Conservation (phyloP, 2,113 vertebrate genomes). For the Cyphomyrus plagiostoma region DNA sequence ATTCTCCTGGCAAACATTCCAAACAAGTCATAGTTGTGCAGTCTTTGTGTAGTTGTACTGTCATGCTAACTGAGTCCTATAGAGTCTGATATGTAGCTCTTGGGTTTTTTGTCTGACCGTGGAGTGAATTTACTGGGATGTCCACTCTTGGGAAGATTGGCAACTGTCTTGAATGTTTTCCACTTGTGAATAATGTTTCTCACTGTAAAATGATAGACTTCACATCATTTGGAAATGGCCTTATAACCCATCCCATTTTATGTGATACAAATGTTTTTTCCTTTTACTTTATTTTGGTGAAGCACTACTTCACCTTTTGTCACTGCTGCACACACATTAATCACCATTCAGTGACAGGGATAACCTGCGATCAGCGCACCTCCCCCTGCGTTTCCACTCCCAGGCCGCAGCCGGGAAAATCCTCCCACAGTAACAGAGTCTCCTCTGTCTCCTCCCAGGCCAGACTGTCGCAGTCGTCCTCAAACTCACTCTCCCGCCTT, state of each 20-base stretch:
- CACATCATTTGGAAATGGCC: neutral
- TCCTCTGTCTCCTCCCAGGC: conserved; percentile 97
- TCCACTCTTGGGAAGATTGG: neutral
- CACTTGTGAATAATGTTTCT: no score
- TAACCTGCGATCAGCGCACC: conserved; percentile 50
- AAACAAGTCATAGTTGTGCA: neutral
- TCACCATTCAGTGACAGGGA: neutral
- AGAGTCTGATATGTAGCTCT: neutral
- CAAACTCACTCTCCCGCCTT: conserved; percentile 91
- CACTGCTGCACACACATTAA: neutral
- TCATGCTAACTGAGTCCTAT: neutral
- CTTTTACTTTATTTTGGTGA: neutral
- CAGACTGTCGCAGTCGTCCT: conserved; percentile 94
- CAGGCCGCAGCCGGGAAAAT: conserved; percentile 87
- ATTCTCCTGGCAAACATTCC: neutral
- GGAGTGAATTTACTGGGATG: neutral
- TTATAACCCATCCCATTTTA: neutral
- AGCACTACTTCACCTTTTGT: neutral
- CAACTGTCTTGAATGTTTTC: neutral
- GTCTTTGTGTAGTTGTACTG: neutral
- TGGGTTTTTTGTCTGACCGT: neutral
- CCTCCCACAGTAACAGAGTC: conserved; percentile 91
- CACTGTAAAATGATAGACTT: no score
- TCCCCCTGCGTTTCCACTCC: conserved; percentile 82
- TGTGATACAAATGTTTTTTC: neutral